phyloP scores from a whole-genome alignment of 2,888 invertebrate genomes.

The Reticulitermes lucifugus region DNA sequence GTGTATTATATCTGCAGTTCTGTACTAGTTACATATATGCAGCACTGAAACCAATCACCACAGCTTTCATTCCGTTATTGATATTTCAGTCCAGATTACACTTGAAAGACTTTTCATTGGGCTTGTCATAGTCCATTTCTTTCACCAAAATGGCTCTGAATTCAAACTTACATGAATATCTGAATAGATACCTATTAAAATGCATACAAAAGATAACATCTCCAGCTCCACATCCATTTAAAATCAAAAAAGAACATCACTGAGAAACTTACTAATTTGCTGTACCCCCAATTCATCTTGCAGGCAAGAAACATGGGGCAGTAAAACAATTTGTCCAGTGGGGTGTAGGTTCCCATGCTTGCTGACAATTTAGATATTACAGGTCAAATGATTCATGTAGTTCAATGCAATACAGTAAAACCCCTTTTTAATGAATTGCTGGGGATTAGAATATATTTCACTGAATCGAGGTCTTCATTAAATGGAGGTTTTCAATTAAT shows the following conservation, averaged over 20 bases:
- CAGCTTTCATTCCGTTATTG: background rate
- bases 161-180: background rate
- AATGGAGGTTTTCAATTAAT: no score
- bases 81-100: background rate
- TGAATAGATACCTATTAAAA: no score
- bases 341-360: conserved; percentile 5
- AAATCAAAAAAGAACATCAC: background rate
- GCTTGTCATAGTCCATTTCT: background rate
- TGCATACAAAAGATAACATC: no score
- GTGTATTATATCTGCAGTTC: background rate
- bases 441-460: no score
- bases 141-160: background rate
- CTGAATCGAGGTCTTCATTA: no score
- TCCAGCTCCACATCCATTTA: no score
- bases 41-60: background rate
- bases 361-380: background rate
- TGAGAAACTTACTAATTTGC: background rate
- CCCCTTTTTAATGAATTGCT: no score
- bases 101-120: no score
- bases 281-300: conserved; percentile 6
- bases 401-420: background rate
- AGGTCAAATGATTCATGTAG: background rate
- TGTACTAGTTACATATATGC: background rate
- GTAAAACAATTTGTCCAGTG: conserved; percentile 5
- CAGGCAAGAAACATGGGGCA: conserved; percentile 26